A percentile compares a stretch with the other conserved stretches of the same genome.
These are phyloP conservation scores for Zosterops pallidus DNA, from an alignment of 2,113 vertebrate genomes.

Conservation along the genomic window DNA sequence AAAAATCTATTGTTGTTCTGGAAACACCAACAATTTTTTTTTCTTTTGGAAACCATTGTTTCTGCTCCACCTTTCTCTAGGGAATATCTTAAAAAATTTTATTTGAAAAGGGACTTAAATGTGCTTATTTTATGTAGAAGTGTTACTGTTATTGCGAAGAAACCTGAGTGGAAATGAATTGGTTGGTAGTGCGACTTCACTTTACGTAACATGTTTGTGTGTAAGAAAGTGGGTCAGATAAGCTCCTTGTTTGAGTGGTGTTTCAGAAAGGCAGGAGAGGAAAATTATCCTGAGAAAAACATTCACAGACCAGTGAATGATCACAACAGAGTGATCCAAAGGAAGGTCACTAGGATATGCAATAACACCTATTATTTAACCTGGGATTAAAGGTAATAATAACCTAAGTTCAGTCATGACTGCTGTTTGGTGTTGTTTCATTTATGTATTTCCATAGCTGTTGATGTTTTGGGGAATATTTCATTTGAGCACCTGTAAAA, in stretches of 20 bases:
- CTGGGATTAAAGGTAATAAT: neutral
- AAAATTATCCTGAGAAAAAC: neutral
- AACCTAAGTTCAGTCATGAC: neutral
- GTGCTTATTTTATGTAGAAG: neutral
- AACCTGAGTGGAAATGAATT: neutral
- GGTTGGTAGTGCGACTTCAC: neutral
- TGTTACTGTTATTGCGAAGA: neutral
- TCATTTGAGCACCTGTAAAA: neutral
- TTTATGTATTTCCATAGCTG: neutral
- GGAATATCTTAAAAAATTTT: neutral
- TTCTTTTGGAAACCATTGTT: neutral
- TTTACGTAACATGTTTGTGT: neutral
- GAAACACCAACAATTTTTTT: neutral
- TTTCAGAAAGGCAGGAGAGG: neutral
- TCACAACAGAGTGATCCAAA: neutral
- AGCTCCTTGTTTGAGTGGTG: neutral
- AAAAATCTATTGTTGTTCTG: neutral
- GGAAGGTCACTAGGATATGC: neutral
- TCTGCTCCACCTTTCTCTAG: neutral
- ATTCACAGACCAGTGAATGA: neutral
- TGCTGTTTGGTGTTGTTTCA: neutral
- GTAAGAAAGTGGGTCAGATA: neutral
- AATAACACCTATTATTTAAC: neutral
- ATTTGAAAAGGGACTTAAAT: neutral
- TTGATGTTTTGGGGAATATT: neutral